These are phyloP conservation scores for Bombus affinis DNA, from an alignment of 1,140 invertebrate species.

Conservation along the genomic window DNA sequence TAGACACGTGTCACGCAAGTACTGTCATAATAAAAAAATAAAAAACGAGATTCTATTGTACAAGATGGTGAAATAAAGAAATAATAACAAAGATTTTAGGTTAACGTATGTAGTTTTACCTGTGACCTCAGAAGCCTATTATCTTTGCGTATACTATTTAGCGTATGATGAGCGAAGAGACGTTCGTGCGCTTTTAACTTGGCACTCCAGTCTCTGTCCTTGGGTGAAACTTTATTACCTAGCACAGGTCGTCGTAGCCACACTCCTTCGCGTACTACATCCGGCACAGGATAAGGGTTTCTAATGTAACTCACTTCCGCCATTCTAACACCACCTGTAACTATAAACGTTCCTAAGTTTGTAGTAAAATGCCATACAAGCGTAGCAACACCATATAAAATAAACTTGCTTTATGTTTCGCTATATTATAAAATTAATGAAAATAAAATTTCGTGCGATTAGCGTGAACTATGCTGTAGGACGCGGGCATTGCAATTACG, in stretches of 20 bases:
- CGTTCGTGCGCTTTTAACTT: slow-evolving; percentile 75
- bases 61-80: background rate
- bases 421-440: background rate
- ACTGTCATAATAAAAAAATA: too few species aligned
- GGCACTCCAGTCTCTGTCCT: slow-evolving; percentile 71
- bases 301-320: slow-evolving; percentile 65
- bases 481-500: too few species aligned
- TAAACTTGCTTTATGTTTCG: background rate
- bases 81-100: background rate
- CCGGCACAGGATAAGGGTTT: slow-evolving; percentile 78
- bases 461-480: background rate
- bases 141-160: slow-evolving; percentile 76
- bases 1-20: too few species aligned
- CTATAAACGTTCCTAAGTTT: background rate
- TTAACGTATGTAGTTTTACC: slow-evolving; percentile 36
- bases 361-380: background rate
- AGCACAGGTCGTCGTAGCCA: slow-evolving; percentile 74
- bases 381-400: background rate
- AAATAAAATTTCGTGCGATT: too few species aligned
- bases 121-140: slow-evolving; percentile 68
- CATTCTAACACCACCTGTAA: slow-evolving; percentile 35
- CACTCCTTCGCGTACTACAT: slow-evolving; percentile 74
- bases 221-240: slow-evolving; percentile 69
- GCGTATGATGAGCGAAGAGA: slow-evolving; percentile 79
- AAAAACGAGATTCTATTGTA: too few species aligned